Conservation (phyloP, 1,140 invertebrate genomes). For the Sipha flava region DNA sequence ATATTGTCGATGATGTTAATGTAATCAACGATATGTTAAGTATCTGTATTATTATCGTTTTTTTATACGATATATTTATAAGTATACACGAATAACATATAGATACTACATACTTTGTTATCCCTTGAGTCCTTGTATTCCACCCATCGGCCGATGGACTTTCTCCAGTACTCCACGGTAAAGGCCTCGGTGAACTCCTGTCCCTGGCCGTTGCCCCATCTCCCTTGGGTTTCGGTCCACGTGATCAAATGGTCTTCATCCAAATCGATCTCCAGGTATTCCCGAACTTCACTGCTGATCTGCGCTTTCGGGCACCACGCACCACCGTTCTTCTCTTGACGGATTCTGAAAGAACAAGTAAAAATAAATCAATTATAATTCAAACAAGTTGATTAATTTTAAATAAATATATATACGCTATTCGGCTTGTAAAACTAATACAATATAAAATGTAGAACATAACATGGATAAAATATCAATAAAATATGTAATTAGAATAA, state of each 20-base stretch:
- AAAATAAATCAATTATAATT: too few relatives aligned
- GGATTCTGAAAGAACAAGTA: constrained; percentile 57
- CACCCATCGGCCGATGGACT: constrained; percentile 60
- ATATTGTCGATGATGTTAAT: too few relatives aligned
- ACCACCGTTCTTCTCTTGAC: constrained; percentile 77
- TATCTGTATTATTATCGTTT: too few relatives aligned
- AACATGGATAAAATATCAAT: too few relatives aligned
- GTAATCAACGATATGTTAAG: too few relatives aligned
- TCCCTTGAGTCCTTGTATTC: constrained; percentile 68
- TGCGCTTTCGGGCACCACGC: constrained; percentile 87
- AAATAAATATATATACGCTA: too few relatives aligned
- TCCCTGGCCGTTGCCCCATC: constrained; percentile 89
- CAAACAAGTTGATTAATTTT: too few relatives aligned
- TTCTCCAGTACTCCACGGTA: constrained; percentile 74
- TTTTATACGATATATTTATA: too few relatives aligned
- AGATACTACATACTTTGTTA: constrained; percentile 64
- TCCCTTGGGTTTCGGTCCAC: constrained; percentile 80
- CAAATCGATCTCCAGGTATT: constrained; percentile 82
- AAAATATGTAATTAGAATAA: too few relatives aligned
- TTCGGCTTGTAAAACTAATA: too few relatives aligned
- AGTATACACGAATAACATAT: too few relatives aligned
- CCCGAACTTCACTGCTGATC: constrained; percentile 61
- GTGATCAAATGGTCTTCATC: constrained; percentile 68
- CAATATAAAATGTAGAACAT: too few relatives aligned
- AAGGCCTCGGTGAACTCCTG: constrained; percentile 80